Evolutionary conservation across 2,113 vertebrate species (phyloP).

Genomic region (Gadus macrocephalus): DNA sequence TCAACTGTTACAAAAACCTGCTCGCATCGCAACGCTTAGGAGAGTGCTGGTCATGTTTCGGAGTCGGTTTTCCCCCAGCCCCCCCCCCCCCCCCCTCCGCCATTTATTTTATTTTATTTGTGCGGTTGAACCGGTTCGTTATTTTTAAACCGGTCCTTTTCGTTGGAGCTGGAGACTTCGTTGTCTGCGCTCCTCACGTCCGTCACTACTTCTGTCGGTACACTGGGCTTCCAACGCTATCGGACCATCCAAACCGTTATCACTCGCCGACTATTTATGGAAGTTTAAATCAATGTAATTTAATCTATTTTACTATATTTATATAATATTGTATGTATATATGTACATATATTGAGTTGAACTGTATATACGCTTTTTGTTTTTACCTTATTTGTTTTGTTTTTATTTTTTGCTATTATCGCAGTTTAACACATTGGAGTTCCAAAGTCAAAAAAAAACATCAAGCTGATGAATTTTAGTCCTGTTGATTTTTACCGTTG

Average conservation of each 20-base stretch:
- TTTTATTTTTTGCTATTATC: slow-evolving; percentile 25
- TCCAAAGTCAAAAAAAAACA: slow-evolving; percentile 24
- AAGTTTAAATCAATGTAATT: slow-evolving; percentile 87
- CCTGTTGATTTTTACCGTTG: not conserved
- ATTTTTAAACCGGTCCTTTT: slow-evolving; percentile 17
- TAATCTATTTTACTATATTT: slow-evolving; percentile 99
- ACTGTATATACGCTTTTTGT: slow-evolving; percentile 79
- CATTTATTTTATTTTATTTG: slow-evolving; percentile 33
- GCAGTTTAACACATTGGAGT: slow-evolving; percentile 39
- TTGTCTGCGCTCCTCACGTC: slow-evolving; percentile 32
- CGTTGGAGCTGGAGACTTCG: slow-evolving; percentile 1
- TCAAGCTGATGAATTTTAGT: slow-evolving; percentile 33
- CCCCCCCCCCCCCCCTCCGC: not conserved
- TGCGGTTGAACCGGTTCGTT: slow-evolving; percentile 40
- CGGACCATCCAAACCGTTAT: slow-evolving; percentile 68
- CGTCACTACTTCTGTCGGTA: slow-evolving; percentile 36
- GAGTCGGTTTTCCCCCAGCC: too few species aligned
- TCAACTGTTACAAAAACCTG: not conserved
- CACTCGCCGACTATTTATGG: slow-evolving; percentile 93
- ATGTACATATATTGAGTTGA: slow-evolving; percentile 70
- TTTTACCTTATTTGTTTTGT: slow-evolving; percentile 25
- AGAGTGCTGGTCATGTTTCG: not conserved
- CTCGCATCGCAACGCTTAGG: slow-evolving; percentile 8
- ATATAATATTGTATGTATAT: slow-evolving; percentile 74
- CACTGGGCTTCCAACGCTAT: slow-evolving; percentile 84